Evolutionary conservation across 1,140 invertebrate genomes (phyloP).

Genomic region (Eufriesea mexicana): DNA sequence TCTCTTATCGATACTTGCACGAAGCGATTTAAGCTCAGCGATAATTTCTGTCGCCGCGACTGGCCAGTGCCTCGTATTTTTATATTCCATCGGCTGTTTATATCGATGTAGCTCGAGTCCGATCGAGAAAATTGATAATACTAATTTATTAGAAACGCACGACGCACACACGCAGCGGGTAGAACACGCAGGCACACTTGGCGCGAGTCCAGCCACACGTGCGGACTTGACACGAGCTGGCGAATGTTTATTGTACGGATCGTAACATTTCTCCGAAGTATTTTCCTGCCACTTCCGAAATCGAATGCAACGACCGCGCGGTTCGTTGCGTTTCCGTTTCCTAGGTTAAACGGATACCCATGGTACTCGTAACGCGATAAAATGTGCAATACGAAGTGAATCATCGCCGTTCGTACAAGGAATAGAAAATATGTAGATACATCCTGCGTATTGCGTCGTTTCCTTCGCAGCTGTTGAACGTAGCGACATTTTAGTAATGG

Average conservation of each 20-base stretch:
- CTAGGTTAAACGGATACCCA: no score
- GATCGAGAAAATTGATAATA: slow-evolving; percentile 7
- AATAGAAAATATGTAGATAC: background rate
- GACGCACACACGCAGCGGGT: background rate
- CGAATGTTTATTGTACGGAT: background rate
- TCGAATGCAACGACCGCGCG: background rate
- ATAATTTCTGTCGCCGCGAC: background rate
- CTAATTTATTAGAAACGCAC: slow-evolving; percentile 7
- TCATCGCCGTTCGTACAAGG: background rate
- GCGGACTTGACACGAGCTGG: background rate
- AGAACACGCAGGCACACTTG: slow-evolving; percentile 1
- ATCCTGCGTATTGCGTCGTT: background rate
- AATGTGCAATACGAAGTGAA: background rate
- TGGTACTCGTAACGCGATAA: background rate
- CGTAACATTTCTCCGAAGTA: background rate
- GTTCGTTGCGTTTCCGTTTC: background rate
- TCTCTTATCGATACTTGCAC: background rate
- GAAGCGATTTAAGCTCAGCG: background rate
- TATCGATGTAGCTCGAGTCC: background rate
- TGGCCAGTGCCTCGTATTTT: background rate
- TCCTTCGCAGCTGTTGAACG: background rate
- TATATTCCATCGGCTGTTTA: slow-evolving; percentile 13
- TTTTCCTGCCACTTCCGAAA: background rate
- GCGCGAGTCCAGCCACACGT: slow-evolving; percentile 9
- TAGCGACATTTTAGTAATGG: background rate